Evolutionary conservation across 2,888 invertebrate species (phyloP), one percentile per base, ranked within the genome.

Genomic region (Exephanes ischioxanthus): DNA sequence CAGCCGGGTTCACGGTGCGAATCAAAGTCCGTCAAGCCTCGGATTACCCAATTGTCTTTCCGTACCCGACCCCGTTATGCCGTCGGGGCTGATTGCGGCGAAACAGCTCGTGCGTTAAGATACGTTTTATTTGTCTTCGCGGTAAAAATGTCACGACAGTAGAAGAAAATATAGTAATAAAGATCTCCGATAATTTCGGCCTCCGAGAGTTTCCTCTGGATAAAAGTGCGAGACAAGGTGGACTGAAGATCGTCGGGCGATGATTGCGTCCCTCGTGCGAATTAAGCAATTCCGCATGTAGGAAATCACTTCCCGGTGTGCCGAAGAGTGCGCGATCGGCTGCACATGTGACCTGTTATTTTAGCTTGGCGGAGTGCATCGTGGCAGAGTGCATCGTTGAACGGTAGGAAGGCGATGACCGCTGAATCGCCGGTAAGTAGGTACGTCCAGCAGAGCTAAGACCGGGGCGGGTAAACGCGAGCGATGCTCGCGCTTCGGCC

Each of bases 271-370:
- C 19, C 68, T 80, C 58, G 67, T 58, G 41, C 48, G 22, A 66
- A 72, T 82, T 66, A 73, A 77, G 37, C 26, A 66, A 71, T 82
- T 82, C 61, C 70, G 53, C 11, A 71, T 53, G 76, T 71, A 26
- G 66, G 66, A 45, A 80, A 73, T 80, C 67, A 71, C 77, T 82
- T 87, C 75, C 82, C 79, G 80, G 78, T 81, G 80, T 67, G 63
- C 14, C 45, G 53, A 73, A 78, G 55, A 30, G 67, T 72, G 9
- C 41, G 41, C 55, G 66, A 72, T 78, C 66, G 78, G 58, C 72
- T 72, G 67, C 48, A n/a, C 33, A 41, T 55, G 61, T 19, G 55
- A 19, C 55, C 30, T 61, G 61, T 61, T 61, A 61, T 26, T 22
- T 61, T 30, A 30, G 14, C 26, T 53, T 53, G 53, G 53, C 16